Evolutionary conservation across 1,140 invertebrate genomes (phyloP).

Genomic region (Zaprionus taronus): DNA sequence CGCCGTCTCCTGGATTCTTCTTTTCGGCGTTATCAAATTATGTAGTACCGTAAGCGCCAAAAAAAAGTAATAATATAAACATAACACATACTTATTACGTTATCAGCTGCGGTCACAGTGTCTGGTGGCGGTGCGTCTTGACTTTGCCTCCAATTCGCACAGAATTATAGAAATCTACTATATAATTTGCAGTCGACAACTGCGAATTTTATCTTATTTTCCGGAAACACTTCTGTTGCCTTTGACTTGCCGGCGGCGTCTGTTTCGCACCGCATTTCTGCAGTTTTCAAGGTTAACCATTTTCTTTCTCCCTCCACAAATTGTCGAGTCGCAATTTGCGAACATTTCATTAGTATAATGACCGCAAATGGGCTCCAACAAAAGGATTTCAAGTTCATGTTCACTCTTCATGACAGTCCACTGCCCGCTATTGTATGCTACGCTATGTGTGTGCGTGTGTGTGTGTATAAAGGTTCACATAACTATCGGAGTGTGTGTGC

Average conservation of each 20-base stretch:
- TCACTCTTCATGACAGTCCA: conserved; percentile 41
- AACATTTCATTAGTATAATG: conserved; percentile 69
- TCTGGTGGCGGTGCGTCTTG: conserved; percentile 43
- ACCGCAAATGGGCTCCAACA: conserved; percentile 55
- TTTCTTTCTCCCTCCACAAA: conserved; percentile 19
- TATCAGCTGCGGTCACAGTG: conserved; percentile 28
- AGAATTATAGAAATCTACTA: conserved; percentile 6
- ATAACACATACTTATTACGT: conserved; percentile 23
- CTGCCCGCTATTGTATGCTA: conserved; percentile 74
- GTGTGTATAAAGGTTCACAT: background rate
- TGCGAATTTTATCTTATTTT: conserved; percentile 54
- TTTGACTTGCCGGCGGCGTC: conserved; percentile 44
- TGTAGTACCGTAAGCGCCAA: conserved; percentile 17
- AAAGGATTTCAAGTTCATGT: conserved; percentile 79
- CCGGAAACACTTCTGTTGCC: conserved; percentile 53
- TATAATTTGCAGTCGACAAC: conserved; percentile 18
- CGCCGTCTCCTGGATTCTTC: conserved; percentile 40
- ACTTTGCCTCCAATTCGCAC: conserved; percentile 41
- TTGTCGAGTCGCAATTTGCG: conserved; percentile 54
- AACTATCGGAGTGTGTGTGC: conserved; percentile 6
- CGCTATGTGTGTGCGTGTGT: conserved; percentile 20
- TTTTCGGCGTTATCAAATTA: conserved; percentile 42
- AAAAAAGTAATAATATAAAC: background rate
- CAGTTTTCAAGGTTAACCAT: conserved; percentile 63
- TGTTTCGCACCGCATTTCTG: conserved; percentile 34